phyloP scores from a whole-genome alignment of 1,140 invertebrate genomes.

The Microplitis demolitor region DNA sequence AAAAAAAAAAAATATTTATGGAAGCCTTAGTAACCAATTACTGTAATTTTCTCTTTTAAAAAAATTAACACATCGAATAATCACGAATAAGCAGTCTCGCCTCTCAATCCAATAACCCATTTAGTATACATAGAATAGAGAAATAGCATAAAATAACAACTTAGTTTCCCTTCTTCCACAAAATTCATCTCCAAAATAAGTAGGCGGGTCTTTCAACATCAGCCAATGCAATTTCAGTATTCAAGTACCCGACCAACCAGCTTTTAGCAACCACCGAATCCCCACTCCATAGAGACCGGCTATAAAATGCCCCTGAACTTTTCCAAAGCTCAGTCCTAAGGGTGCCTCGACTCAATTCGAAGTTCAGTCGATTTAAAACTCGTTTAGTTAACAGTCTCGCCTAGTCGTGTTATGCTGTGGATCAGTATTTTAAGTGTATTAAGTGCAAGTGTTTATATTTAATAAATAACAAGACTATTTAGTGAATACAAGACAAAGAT shows the following conservation, averaged over 20 bases:
- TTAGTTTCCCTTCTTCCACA: background rate
- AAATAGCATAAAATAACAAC: background rate
- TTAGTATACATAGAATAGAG: background rate
- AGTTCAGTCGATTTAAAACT: too few relatives aligned
- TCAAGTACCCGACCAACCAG: background rate
- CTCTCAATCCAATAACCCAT: background rate
- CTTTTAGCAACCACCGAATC: too few relatives aligned
- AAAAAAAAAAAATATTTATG: too few relatives aligned
- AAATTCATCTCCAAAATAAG: background rate
- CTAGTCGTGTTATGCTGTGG: too few relatives aligned
- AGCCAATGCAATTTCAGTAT: background rate
- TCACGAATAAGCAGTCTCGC: conserved; percentile 19
- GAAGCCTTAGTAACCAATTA: too few relatives aligned
- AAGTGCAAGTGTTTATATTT: background rate
- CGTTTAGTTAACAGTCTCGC: too few relatives aligned
- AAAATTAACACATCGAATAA: conserved; percentile 26
- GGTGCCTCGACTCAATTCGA: too few relatives aligned
- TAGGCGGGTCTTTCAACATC: background rate
- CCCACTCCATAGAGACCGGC: too few relatives aligned
- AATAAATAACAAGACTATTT: background rate
- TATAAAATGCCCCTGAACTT: too few relatives aligned
- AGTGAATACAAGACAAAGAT: background rate
- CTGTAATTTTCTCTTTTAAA: background rate
- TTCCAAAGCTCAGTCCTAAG: too few relatives aligned
- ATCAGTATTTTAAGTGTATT: too few relatives aligned